Evolutionary conservation across 2,797 vertebrate species (phyloP).

Genomic region (Antennarius maculatus): DNA sequence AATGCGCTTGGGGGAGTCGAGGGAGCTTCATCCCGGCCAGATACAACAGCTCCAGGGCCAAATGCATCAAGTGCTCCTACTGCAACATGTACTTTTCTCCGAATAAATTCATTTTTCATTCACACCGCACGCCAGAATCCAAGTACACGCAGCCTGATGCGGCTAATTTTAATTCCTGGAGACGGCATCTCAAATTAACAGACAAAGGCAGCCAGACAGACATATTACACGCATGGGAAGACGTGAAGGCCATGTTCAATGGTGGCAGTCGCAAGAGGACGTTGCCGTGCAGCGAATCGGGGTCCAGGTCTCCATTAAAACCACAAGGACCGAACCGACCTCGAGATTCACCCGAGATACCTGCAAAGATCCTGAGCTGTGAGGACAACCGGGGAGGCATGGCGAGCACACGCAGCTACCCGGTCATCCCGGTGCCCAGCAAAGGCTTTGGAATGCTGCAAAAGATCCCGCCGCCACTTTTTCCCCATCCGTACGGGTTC

Average conservation of each 20-base stretch:
- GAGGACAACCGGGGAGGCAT: conserved; percentile 77
- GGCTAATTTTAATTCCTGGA: conserved; percentile 93
- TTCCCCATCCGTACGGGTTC: conserved; percentile 94
- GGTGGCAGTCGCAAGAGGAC: conserved; percentile 95
- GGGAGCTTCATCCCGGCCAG: conserved; percentile 92
- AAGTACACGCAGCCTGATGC: conserved; percentile 94
- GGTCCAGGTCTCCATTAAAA: conserved; percentile 66
- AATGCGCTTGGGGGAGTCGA: conserved; percentile 91
- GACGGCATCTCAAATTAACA: conserved; percentile 88
- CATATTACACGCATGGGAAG: conserved; percentile 93
- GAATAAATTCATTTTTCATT: conserved; percentile 95
- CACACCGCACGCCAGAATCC: conserved; percentile 90
- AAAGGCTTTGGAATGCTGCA: conserved; percentile 95
- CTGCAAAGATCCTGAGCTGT: conserved; percentile 79
- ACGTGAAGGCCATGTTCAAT: conserved; percentile 99
- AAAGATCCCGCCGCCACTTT: conserved; percentile 94
- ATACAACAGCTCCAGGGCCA: conserved; percentile 93
- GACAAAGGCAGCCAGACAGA: conserved; percentile 86
- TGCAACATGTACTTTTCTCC: conserved; percentile 95
- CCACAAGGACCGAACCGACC: conserved; percentile 64
- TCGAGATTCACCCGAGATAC: conserved; percentile 74
- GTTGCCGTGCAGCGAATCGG: conserved; percentile 82
- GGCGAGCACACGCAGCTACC: conserved; percentile 89
- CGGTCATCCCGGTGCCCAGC: conserved; percentile 95
- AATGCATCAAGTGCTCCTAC: conserved; percentile 93